A percentile compares a stretch with the other conserved stretches of the same genome.
These are phyloP conservation scores for Dermatemys mawii DNA, from an alignment of 2,113 vertebrate species.

Conservation along the genomic window DNA sequence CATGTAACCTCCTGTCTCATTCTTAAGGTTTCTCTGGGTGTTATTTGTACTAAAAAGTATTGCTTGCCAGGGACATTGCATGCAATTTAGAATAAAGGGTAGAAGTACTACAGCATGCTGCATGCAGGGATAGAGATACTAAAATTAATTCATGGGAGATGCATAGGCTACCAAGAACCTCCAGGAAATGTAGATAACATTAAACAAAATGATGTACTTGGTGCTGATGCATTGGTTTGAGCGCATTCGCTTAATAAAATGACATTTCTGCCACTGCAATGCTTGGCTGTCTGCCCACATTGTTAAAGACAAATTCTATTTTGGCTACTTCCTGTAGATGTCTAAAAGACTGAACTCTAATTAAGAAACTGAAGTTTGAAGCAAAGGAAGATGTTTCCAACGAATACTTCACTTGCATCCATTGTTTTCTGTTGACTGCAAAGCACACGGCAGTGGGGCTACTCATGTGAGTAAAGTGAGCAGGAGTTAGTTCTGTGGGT, in stretches of 20 bases:
- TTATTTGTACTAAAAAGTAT: slow-evolving; percentile 15
- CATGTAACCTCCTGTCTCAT: not conserved
- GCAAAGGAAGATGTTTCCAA: not conserved
- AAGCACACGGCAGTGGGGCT: not conserved
- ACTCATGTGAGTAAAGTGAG: not conserved
- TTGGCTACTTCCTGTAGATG: not conserved
- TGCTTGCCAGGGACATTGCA: not conserved
- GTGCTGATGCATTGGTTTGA: not conserved
- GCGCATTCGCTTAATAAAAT: not conserved
- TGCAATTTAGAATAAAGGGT: not conserved
- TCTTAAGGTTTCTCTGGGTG: not conserved
- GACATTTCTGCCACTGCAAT: not conserved
- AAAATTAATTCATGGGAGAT: not conserved
- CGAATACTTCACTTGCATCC: not conserved
- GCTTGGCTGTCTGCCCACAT: not conserved
- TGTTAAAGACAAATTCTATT: not conserved
- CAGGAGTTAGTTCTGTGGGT: not conserved
- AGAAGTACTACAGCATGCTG: not conserved
- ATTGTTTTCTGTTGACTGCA: not conserved
- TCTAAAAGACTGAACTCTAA: not conserved
- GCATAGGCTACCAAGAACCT: not conserved
- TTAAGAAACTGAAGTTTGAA: not conserved
- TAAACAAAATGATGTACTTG: not conserved
- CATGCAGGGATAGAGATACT: not conserved
- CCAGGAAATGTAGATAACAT: not conserved